These are phyloP conservation scores for Mastomys natalensis DNA, from an alignment of 2,113 vertebrate species.

Conservation along the genomic window DNA sequence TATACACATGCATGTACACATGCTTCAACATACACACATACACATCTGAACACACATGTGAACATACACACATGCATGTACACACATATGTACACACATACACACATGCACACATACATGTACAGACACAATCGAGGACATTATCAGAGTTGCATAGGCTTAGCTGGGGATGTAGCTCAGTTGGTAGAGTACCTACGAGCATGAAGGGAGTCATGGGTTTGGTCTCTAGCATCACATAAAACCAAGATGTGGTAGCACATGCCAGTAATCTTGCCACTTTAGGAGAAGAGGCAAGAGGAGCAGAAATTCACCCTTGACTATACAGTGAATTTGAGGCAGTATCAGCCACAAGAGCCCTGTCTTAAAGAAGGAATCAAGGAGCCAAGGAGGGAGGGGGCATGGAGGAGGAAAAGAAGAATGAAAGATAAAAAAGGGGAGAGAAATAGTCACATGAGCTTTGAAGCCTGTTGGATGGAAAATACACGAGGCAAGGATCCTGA, in stretches of 20 bases:
- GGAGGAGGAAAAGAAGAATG: background rate
- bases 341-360: background rate
- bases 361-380: background rate
- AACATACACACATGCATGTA: fast-evolving
- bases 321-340: background rate
- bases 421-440: background rate
- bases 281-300: background rate
- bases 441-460: background rate
- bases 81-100: background rate
- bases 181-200: background rate
- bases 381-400: background rate
- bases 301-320: background rate
- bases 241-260: background rate
- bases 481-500: too few species aligned
- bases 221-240: background rate
- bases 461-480: background rate
- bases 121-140: background rate
- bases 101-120: too few species aligned
- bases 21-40: background rate
- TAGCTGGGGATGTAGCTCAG: background rate
- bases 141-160: background rate
- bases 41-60: too few species aligned
- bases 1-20: background rate
- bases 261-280: background rate
- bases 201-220: background rate